Evolutionary conservation across 2,113 vertebrate species (phyloP).

Genomic region (Pogonocichla stellata): DNA sequence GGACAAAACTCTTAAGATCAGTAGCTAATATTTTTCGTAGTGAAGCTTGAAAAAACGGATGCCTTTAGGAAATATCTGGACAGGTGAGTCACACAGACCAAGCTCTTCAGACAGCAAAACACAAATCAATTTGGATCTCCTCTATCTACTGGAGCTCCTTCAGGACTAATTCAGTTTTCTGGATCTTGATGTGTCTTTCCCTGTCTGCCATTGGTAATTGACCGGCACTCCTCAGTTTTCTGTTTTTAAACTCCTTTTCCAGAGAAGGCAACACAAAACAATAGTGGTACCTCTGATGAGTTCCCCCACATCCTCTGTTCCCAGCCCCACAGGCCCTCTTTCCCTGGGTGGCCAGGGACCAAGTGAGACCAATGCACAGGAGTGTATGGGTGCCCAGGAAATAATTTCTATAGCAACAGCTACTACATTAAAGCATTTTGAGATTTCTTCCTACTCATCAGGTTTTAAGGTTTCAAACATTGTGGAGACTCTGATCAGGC

Average conservation of each 20-base stretch:
- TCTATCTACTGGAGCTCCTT: neutral
- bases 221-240: fast-evolving
- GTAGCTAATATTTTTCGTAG: neutral
- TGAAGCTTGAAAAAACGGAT: neutral
- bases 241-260: neutral
- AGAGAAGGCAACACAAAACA: neutral
- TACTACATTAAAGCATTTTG: slow-evolving; percentile 32
- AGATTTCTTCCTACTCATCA: slow-evolving; percentile 35
- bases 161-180: neutral
- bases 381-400: slow-evolving; percentile 1
- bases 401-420: slow-evolving; percentile 53
- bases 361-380: slow-evolving; percentile 31
- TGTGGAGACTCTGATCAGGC: neutral
- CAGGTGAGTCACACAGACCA: neutral
- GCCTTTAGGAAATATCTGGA: neutral
- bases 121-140: neutral
- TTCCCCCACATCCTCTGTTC: neutral
- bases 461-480: neutral
- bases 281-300: neutral
- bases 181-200: neutral
- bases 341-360: slow-evolving; percentile 24
- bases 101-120: neutral
- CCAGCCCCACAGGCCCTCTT: neutral
- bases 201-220: neutral
- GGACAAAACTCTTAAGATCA: neutral